Percentiles rank a stretch among this genome's conserved stretches.
Conservation (phyloP, 2,888 invertebrate species). For the Drosophila nr. medialis region DNA sequence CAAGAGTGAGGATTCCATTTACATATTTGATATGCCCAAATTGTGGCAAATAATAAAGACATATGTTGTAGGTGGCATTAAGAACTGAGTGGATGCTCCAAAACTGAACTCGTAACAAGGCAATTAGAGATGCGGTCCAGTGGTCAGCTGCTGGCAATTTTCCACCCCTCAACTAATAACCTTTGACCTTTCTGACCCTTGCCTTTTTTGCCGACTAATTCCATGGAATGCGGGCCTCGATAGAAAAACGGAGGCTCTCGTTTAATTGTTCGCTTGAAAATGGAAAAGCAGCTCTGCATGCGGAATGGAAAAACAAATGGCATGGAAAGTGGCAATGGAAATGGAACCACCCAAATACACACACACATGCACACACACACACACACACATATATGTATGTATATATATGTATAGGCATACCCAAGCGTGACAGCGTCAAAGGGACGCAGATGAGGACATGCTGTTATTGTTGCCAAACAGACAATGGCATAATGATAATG, state of each 20-base stretch:
- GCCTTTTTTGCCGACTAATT: constrained; percentile 60
- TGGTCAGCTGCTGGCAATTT: constrained; percentile 37
- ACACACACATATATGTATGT: no score
- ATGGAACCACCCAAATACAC: constrained; percentile 1
- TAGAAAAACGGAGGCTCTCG: constrained; percentile 5
- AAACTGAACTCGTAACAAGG: constrained; percentile 33
- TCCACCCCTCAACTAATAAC: constrained; percentile 7
- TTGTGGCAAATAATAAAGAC: constrained; percentile 39
- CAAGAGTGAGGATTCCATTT: constrained; percentile 28
- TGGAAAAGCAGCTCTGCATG: constrained; percentile 41
- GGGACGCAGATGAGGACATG: constrained; percentile 35
- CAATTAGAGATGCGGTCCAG: constrained; percentile 49
- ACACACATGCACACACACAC: background rate
- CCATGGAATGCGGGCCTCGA: constrained; percentile 71
- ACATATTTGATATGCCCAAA: constrained; percentile 45
- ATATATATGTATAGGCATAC: background rate
- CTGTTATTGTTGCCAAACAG: constrained; percentile 59
- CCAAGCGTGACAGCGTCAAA: constrained; percentile 40
- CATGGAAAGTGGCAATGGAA: constrained; percentile 10
- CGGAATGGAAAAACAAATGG: constrained; percentile 24
- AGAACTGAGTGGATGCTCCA: background rate
- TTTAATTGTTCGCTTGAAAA: constrained; percentile 48
- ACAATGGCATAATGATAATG: constrained; percentile 49
- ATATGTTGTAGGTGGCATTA: constrained; percentile 34
- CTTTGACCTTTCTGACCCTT: constrained; percentile 46